Evolutionary conservation across 2,888 invertebrate genomes (phyloP), one percentile per base, ranked within the genome.

Genomic region (Brachycybe producta): DNA sequence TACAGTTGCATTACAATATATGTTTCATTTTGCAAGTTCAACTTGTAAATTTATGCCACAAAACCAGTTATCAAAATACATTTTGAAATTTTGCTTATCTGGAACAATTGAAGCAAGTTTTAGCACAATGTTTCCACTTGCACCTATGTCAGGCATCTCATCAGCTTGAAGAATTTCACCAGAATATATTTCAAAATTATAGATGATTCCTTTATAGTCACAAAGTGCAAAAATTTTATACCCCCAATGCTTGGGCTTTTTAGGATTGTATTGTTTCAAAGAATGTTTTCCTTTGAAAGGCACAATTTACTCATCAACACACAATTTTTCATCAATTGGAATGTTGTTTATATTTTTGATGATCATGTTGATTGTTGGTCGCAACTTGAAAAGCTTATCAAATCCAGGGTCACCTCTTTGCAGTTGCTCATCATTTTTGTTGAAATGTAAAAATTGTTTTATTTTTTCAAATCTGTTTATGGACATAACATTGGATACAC

Each of bases 101-200:
- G 7, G 38, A 13, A 45, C 5, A 5, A 30, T 35, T 3, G 2
- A 2, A 4, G 5, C 2, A 3, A 45, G 15, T 3, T 23, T 2
- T 2, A 40, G 11, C 13, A 45, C 45, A 3, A 45, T 34, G 34
- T 45, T 45, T 5, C 34, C 34, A 21, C 34, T 45, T 30, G 34
- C 45, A 3, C 45, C 45, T 3, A 45, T 17, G 11, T 34, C 34
- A 17, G 35, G 34, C 3, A 15, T 3, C 2, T 23, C 34, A 38
- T 17, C 15, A 3, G 3, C 2, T 3, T 2, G 3, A 2, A 3
- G 11, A 5, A 35, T 45, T 8, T 45, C 34, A 15, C 45, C 45
- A 17, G 45, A 17, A 23, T 34, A 45, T 3, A 45, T 45, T 13
- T 45, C 45, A 45, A 45, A 45, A 5, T 30, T 34, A 45, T 45